A percentile compares a stretch with the other conserved stretches of the same genome.
Conservation (phyloP, 1,140 invertebrate species). For the Musca vetustissima region DNA sequence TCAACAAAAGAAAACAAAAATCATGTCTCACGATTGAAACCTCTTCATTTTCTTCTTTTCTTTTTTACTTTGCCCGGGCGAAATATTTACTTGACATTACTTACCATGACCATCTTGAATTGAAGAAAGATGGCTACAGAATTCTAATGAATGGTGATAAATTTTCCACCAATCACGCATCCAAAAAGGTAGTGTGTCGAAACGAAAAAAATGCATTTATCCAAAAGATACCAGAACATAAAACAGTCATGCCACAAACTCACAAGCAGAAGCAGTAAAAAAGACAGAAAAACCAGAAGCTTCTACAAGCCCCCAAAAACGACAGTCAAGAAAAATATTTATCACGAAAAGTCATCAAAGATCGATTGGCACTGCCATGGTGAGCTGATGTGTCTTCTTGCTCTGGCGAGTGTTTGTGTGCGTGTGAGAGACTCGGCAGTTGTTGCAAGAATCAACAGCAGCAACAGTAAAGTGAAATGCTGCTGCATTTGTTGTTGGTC, state of each 20-base stretch:
- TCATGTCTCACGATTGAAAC: too few species aligned
- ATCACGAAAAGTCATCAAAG: slow-evolving; percentile 30
- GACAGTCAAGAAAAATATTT: slow-evolving; percentile 17
- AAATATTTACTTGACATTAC: too few species aligned
- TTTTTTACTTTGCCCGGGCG: too few species aligned
- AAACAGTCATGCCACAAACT: background rate
- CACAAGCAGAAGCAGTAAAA: background rate
- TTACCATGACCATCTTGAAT: too few species aligned
- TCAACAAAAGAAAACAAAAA: too few species aligned
- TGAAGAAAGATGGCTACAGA: slow-evolving; percentile 6
- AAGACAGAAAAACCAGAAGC: slow-evolving; percentile 5
- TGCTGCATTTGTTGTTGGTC: slow-evolving; percentile 20
- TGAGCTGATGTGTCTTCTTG: slow-evolving; percentile 3
- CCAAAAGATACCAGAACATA: too few species aligned
- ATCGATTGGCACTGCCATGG: slow-evolving; percentile 28
- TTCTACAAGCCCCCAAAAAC: background rate
- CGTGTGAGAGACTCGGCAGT: background rate
- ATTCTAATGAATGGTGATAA: slow-evolving; percentile 30
- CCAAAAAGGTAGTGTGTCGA: slow-evolving; percentile 6
- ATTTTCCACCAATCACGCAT: slow-evolving; percentile 27
- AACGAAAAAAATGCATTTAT: background rate
- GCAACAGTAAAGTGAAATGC: slow-evolving; percentile 26
- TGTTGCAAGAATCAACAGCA: background rate
- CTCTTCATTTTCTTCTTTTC: too few species aligned
- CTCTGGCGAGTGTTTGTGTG: background rate